phyloP scores from a whole-genome alignment of 2,797 vertebrate species.

The Silurus lanzhouensis region DNA sequence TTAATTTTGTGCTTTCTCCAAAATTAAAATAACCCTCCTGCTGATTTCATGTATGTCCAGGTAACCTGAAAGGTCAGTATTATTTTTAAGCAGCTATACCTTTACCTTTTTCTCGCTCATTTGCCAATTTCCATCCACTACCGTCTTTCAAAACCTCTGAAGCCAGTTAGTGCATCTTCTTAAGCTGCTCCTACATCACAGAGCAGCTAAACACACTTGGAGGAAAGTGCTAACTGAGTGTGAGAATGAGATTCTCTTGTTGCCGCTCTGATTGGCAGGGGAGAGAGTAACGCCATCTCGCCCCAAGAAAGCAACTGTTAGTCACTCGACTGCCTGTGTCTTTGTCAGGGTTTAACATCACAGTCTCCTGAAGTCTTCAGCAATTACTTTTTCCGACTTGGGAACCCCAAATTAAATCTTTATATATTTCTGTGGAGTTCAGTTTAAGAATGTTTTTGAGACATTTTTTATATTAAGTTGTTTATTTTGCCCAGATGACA shows the following conservation, averaged over 20 bases:
- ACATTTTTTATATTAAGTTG: not conserved
- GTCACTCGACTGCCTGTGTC: not conserved
- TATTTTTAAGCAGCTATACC: not conserved
- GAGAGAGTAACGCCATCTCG: not conserved
- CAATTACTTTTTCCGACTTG: not conserved
- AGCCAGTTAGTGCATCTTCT: not conserved
- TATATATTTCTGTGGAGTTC: not conserved
- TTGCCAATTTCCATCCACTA: not conserved
- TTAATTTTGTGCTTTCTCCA: slow-evolving; percentile 62
- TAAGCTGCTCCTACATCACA: too few species aligned
- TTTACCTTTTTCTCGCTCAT: not conserved
- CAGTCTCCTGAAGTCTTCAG: not conserved
- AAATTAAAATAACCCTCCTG: not conserved
- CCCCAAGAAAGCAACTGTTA: not conserved
- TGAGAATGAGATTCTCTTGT: not conserved
- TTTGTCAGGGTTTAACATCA: not conserved
- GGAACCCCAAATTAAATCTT: not conserved
- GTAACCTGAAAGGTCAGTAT: not conserved
- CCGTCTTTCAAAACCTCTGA: not conserved
- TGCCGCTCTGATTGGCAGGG: not conserved
- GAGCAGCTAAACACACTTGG: slow-evolving; percentile 4
- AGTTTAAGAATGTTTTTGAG: not conserved
- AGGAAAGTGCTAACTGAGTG: slow-evolving; percentile 9
- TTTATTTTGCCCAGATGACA: not conserved
- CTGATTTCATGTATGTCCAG: not conserved